Percentiles rank a stretch among this genome's conserved stretches.
Evolutionary conservation across 2,113 vertebrate species (phyloP).

Genomic region (Indicator indicator): DNA sequence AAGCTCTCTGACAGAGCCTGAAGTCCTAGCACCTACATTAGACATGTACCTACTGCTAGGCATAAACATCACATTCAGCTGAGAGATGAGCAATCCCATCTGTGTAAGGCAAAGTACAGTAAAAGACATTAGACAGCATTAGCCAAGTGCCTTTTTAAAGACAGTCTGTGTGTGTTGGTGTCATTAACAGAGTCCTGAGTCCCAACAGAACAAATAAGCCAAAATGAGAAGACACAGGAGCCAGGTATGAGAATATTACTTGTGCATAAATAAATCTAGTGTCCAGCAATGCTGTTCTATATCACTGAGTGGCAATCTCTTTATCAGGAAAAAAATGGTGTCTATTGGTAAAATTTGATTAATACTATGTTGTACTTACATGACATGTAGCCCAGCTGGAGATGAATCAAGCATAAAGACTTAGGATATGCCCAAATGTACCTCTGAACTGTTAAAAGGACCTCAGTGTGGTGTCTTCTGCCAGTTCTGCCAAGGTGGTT

Average conservation of each 20-base stretch:
- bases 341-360: neutral
- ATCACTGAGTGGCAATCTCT: neutral
- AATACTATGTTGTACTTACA: neutral
- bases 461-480: neutral
- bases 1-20: neutral
- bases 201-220: neutral
- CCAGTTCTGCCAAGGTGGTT: neutral
- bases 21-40: neutral
- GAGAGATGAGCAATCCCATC: neutral
- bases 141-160: neutral
- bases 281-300: neutral
- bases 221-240: neutral
- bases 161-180: neutral
- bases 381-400: neutral
- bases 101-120: neutral
- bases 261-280: neutral
- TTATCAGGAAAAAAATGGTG: rapidly evolving
- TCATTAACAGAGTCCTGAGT: neutral
- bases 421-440: neutral
- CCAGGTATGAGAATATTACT: neutral
- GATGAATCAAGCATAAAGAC: neutral
- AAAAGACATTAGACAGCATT: neutral
- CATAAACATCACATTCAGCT: neutral
- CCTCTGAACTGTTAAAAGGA: neutral
- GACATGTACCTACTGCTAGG: neutral